Percentiles rank a stretch among this genome's conserved stretches.
Evolutionary conservation across 2,113 vertebrate species (phyloP).

Genomic region (Leptodactylus fuscus): DNA sequence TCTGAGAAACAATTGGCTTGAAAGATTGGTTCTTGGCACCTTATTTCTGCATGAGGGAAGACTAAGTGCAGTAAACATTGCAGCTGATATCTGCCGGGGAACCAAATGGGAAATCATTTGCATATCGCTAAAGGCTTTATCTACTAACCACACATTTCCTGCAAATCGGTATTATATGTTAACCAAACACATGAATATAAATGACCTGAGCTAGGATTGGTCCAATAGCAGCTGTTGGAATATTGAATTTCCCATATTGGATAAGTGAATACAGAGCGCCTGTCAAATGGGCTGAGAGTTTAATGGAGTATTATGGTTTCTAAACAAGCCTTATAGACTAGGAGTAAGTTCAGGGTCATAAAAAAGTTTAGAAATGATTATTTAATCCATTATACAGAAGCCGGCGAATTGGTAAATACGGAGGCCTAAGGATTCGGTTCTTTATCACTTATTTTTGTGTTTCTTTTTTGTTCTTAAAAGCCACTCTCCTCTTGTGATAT

Average conservation of each 20-base stretch:
- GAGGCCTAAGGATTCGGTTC: too few species aligned
- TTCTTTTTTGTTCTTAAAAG: too few species aligned
- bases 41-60: conserved; percentile 8
- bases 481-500: too few species aligned
- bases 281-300: conserved; percentile 2
- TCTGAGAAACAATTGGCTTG: conserved; percentile 19
- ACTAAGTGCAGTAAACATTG: conserved; percentile 42
- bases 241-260: neutral
- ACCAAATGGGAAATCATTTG: conserved; percentile 44
- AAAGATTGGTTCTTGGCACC: conserved; percentile 43
- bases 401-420: too few species aligned
- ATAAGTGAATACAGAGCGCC: neutral
- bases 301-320: conserved; percentile 1
- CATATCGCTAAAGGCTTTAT: conserved; percentile 40
- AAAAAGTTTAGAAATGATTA: neutral
- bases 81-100: conserved; percentile 28
- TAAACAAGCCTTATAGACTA: neutral
- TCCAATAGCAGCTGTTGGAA: neutral
- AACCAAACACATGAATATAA: conserved; percentile 42
- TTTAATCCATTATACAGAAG: too few species aligned
- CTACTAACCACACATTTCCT: conserved; percentile 47
- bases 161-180: conserved; percentile 34
- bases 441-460: too few species aligned
- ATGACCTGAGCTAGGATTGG: conserved; percentile 34
- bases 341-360: neutral